Base-by-base conservation (phyloP, 2,888 invertebrate species). In the Acronicta aceris region DNA sequence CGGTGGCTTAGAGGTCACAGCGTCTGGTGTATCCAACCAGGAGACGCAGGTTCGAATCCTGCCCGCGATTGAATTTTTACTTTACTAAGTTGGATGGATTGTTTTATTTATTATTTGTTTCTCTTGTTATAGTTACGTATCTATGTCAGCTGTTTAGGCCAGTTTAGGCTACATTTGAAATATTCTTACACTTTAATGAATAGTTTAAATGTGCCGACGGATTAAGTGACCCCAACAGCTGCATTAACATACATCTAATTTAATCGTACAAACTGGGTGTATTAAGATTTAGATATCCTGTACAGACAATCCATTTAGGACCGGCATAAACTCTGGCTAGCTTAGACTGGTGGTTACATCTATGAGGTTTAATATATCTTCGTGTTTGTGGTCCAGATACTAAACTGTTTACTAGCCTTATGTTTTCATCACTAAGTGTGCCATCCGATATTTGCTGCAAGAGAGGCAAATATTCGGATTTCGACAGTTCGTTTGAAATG, bases 251-350 rank as follows among this genome's bases (percentile, higher is more conserved):
- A 25, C 45, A 45, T n/a, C 46, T 50, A 25, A 53, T 52, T 84
- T 85, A 90, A 78, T 94, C 94, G 66, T 94, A 94, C 53, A 91
- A 74, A 73, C 93, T 94, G 16, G 93, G 92, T 41, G 82, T 87
- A 75, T 94, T 94, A 56, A 94, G 17, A 78, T 93, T 93, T 46
- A 94, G 71, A 71, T 94, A 94, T 49, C 94, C 94, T 40, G 92
- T 92, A 70, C 94, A 94, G 64, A 94, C 83, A 40, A 94, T 63
- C 94, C 94, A 94, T 72, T 91, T 93, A 13, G 93, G 91, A 5
- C 93, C 93, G 12, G 88, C 88, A 64, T 91, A 89, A 50, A 93
- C 50, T 80, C 74, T 87, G 1, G 93, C 81, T 8, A 93, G 72
- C 69, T 84, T 86, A 7, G 94, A 91, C 72, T 92, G 93, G 63